Conservation (phyloP, 2,797 vertebrate genomes). For the Crenichthys baileyi region DNA sequence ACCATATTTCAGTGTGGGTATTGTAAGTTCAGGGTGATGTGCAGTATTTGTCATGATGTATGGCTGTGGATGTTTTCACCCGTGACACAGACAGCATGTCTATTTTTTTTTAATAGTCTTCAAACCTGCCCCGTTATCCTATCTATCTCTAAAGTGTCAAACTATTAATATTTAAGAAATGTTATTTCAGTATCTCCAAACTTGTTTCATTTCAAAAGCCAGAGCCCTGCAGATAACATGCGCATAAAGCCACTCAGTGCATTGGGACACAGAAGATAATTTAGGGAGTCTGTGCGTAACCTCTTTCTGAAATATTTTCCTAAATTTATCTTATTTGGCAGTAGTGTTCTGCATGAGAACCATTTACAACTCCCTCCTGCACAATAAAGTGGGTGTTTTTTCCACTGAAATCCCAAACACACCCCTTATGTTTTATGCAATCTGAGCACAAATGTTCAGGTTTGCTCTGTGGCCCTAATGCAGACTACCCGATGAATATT, state of each 20-base stretch:
- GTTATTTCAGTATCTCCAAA: not conserved
- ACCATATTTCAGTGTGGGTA: not conserved
- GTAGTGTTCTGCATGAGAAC: slow-evolving; percentile 20
- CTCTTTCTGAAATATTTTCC: slow-evolving; percentile 20
- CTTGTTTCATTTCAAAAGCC: not conserved
- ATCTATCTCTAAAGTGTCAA: not conserved
- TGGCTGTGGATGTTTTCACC: no score
- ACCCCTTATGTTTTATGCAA: slow-evolving; percentile 25
- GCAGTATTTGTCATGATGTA: no score
- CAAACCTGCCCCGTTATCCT: not conserved
- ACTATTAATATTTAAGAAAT: not conserved
- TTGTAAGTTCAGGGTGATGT: not conserved
- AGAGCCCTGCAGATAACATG: not conserved
- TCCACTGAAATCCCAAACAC: slow-evolving; percentile 43
- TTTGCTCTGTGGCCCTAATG: slow-evolving; percentile 15
- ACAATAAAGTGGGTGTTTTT: slow-evolving; percentile 42
- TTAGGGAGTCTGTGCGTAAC: slow-evolving; percentile 10
- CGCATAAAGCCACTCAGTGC: not conserved
- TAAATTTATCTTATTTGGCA: slow-evolving; percentile 31
- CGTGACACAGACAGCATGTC: not conserved
- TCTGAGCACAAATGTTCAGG: slow-evolving; percentile 24
- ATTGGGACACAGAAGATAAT: slow-evolving; percentile 3
- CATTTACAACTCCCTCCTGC: slow-evolving; percentile 51
- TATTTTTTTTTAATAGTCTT: not conserved
- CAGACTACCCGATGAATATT: slow-evolving; percentile 18